Conservation (phyloP, 2,797 vertebrate genomes). For the Hypotaenidia philippensis region DNA sequence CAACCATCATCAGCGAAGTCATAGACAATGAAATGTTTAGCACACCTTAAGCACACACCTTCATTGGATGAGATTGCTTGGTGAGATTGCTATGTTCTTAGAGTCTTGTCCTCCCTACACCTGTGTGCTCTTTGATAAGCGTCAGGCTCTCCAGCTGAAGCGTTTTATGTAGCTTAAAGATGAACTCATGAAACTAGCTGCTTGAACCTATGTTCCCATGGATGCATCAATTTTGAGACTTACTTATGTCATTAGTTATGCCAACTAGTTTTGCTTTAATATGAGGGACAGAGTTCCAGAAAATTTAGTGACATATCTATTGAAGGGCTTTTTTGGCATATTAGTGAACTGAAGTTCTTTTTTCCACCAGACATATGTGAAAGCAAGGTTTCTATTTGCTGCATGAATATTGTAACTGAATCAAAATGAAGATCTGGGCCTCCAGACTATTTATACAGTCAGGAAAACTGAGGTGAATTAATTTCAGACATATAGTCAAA, state of each 20-base stretch:
- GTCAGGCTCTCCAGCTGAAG: not conserved
- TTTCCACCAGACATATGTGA: not conserved
- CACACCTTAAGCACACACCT: not conserved
- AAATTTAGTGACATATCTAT: not conserved
- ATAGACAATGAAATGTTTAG: not conserved
- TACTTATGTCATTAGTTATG: not conserved
- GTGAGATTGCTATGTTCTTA: not conserved
- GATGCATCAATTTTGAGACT: not conserved
- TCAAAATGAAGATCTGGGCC: not conserved
- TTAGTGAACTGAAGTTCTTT: not conserved
- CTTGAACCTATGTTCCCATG: not conserved
- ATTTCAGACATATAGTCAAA: not conserved
- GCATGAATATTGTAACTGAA: not conserved
- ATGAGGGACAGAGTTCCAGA: not conserved
- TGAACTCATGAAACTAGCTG: not conserved
- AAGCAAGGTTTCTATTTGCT: not conserved
- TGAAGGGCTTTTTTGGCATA: not conserved
- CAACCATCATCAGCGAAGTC: not conserved
- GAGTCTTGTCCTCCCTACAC: not conserved
- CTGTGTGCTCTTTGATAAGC: not conserved
- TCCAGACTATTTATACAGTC: not conserved
- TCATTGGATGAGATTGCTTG: not conserved
- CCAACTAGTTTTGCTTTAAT: not conserved
- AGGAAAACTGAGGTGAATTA: not conserved
- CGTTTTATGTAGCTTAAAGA: not conserved